phyloP scores from a whole-genome alignment of 2,888 invertebrate species.

The Tetragonisca angustula region DNA sequence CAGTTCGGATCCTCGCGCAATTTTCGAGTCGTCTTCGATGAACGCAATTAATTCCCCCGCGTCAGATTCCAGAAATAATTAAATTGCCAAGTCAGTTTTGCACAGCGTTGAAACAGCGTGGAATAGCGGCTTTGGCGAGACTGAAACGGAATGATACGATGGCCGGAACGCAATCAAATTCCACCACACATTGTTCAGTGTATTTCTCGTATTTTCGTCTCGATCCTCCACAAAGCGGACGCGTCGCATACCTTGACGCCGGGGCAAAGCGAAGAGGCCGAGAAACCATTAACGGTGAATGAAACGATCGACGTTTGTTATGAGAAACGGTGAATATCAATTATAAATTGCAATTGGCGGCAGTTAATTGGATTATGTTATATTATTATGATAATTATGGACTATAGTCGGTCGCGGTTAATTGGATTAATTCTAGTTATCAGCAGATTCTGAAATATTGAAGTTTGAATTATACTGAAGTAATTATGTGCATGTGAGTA shows the following conservation, averaged over 20 bases:
- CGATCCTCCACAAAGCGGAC: constrained; percentile 22
- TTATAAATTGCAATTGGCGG: not conserved
- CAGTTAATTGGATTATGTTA: not conserved
- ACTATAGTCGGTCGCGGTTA: not conserved
- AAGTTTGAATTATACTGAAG: not conserved
- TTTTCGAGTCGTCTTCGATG: constrained; percentile 37
- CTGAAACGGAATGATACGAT: constrained; percentile 16
- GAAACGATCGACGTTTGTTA: not conserved
- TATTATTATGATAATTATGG: too few relatives aligned
- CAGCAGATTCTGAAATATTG: not conserved
- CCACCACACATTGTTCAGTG: constrained; percentile 34
- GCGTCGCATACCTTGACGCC: constrained; percentile 20
- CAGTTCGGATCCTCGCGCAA: not conserved
- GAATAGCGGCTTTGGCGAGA: not conserved
- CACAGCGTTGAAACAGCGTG: constrained; percentile 10
- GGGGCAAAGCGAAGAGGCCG: not conserved
- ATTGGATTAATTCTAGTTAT: not conserved
- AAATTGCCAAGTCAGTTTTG: constrained; percentile 38
- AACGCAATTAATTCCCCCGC: constrained; percentile 10
- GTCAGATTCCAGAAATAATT: constrained; percentile 47
- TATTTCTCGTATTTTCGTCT: constrained; percentile 36
- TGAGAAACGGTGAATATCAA: not conserved
- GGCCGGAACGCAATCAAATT: constrained; percentile 45
- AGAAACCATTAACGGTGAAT: not conserved
- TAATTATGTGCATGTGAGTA: not conserved